Percentiles rank a stretch among this genome's conserved stretches.
Conservation (phyloP, 2,888 invertebrate genomes). For the Dynastes tityus region DNA sequence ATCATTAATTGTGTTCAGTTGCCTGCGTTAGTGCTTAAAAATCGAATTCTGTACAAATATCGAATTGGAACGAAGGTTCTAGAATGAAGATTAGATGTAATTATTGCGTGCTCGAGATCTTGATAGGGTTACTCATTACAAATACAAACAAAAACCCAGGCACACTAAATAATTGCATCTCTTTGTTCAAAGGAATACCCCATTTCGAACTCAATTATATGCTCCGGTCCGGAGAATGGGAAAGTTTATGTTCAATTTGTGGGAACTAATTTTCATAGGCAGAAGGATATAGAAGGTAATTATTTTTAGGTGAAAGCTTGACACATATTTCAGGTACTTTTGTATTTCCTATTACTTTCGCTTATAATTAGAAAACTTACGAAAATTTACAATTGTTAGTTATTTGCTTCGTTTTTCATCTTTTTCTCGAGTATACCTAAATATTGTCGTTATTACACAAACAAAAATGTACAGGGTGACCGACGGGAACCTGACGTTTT, state of each 20-base stretch:
- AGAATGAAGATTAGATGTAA: neutral
- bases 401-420: too few species aligned
- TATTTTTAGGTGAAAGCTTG: too few species aligned
- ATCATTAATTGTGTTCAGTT: neutral
- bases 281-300: neutral
- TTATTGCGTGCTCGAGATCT: constrained; percentile 11
- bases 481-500: too few species aligned
- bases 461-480: too few species aligned
- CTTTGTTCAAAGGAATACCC: constrained; percentile 15
- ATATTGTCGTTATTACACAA: too few species aligned
- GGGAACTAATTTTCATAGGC: neutral
- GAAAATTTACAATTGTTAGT: too few species aligned
- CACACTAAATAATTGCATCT: constrained; percentile 4
- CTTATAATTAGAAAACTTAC: too few species aligned
- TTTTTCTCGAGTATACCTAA: too few species aligned
- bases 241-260: constrained; percentile 20
- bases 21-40: neutral
- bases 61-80: neutral
- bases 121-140: constrained; percentile 10
- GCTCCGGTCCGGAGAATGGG: neutral
- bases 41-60: neutral
- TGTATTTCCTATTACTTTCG: too few species aligned
- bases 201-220: neutral
- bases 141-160: constrained; percentile 18
- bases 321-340: too few species aligned